Evolutionary conservation across 2,888 invertebrate species (phyloP).

Genomic region (Acanthosepion pharaonis): DNA sequence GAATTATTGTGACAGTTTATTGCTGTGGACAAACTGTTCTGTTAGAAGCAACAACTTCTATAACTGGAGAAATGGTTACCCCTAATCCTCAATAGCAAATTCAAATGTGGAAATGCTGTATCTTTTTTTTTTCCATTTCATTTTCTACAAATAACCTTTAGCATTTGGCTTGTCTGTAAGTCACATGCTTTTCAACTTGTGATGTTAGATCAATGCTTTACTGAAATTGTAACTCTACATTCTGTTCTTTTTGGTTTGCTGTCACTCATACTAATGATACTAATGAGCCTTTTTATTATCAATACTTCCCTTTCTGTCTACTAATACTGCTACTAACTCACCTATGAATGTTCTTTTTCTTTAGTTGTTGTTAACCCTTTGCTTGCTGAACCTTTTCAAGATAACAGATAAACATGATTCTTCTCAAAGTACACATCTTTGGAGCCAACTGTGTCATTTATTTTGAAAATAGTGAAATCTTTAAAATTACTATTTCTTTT

Average conservation of each 20-base stretch:
- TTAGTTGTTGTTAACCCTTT: neutral
- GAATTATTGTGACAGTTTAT: no score
- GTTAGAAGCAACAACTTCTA: no score
- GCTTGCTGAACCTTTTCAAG: neutral
- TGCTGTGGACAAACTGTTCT: no score
- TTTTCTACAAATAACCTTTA: neutral
- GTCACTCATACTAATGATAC: neutral
- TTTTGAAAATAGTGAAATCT: neutral
- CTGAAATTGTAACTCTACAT: neutral
- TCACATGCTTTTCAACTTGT: no score
- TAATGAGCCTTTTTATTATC: neutral
- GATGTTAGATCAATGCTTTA: no score
- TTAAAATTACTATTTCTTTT: neutral
- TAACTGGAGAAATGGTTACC: no score
- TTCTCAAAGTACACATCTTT: neutral
- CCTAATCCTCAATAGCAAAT: no score
- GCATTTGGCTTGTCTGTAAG: neutral
- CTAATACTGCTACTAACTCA: slow-evolving; percentile 12
- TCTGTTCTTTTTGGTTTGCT: no score
- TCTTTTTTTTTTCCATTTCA: neutral
- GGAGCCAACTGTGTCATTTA: neutral
- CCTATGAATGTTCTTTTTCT: neutral
- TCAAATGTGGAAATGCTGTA: neutral
- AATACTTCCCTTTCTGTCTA: neutral
- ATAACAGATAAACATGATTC: neutral